Evolutionary conservation across 2,797 vertebrate species (phyloP).

Genomic region (Fistularia tabacaria): DNA sequence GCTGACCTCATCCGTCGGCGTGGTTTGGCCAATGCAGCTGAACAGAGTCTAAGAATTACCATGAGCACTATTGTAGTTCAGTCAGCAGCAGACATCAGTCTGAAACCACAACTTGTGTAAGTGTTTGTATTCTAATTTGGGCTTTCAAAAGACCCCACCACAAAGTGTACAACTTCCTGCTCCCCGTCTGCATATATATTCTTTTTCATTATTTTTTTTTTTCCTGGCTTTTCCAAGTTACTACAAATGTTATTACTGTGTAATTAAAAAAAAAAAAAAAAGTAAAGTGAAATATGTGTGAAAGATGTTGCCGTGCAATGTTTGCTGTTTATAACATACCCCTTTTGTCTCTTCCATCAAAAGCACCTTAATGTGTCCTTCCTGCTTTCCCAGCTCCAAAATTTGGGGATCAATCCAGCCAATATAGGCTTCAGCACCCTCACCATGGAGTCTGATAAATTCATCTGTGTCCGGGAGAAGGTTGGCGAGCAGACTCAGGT

Average conservation of each 20-base stretch:
- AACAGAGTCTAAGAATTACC: too few relatives aligned
- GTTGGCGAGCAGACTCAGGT: constrained; percentile 97
- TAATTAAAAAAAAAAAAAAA: too few relatives aligned
- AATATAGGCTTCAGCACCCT: constrained; percentile 99
- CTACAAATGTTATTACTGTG: too few relatives aligned
- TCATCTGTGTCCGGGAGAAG: constrained; percentile 98
- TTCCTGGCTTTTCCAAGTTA: too few relatives aligned
- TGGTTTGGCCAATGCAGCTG: constrained; percentile 8
- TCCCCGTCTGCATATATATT: too few relatives aligned
- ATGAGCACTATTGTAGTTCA: background rate
- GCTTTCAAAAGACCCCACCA: background rate
- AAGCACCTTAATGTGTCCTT: background rate
- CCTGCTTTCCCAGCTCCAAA: constrained; percentile 85
- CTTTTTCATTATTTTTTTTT: too few relatives aligned
- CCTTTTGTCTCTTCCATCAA: too few relatives aligned
- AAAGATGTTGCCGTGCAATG: too few relatives aligned
- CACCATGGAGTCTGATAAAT: constrained; percentile 99
- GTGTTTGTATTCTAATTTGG: background rate
- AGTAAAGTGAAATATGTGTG: too few relatives aligned
- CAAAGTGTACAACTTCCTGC: too few relatives aligned
- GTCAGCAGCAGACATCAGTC: background rate
- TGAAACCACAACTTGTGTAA: background rate
- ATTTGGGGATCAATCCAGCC: constrained; percentile 95
- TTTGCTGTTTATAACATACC: too few relatives aligned
- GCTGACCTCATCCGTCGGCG: constrained; percentile 33